Base-by-base conservation (phyloP, 2,797 vertebrate genomes). In the Orientallactaga sibirica region DNA sequence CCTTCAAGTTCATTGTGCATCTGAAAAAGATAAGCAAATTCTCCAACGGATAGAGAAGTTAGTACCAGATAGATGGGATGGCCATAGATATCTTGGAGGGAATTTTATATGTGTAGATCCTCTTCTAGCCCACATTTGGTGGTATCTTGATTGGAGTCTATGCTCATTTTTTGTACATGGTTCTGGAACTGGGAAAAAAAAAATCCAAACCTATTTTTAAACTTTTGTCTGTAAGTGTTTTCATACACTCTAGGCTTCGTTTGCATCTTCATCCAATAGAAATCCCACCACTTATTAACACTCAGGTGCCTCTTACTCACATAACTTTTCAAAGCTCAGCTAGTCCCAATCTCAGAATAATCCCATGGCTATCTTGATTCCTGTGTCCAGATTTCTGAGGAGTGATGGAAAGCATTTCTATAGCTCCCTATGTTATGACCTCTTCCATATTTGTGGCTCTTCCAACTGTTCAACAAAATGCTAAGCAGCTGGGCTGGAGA, bases 251-350 rank as follows among this genome's bases (percentile, higher is more conserved):
- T 24, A 61, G 22, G n/a, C 7, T 80, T 92, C 19, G 66, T 66
- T 75, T 75, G 29, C 16, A 83, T 74, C 16, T 94, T 27, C 1
- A 8, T 52, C 6, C 29, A 61, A 20, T n/a, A n/a, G 70, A 55
- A 61, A 24, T 73, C 55, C 67, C 12, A 55, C 37, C 6, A 37
- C 15, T 79, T 55, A 43, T 16, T 33, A 48, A 4, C 9, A 52
- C 2, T 58, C 22, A 10, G 18, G 29, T 37, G 2, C 4, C 7
- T 0, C 0, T n/a, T 70, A 22, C 15, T 86, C 62, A 25, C 22
- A 52, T 6, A 24, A 62, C 29, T 88, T 77, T 74, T 48, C 68
- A 76, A 52, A 22, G 22, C 2, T 68, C 16, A 70, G 5, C 5
- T 62, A 37, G 41, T 1, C 43, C 1, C 0, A n/a, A 33, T 1